Evolutionary conservation across 1,140 invertebrate genomes (phyloP).

Genomic region (Drosophila aff.): DNA sequence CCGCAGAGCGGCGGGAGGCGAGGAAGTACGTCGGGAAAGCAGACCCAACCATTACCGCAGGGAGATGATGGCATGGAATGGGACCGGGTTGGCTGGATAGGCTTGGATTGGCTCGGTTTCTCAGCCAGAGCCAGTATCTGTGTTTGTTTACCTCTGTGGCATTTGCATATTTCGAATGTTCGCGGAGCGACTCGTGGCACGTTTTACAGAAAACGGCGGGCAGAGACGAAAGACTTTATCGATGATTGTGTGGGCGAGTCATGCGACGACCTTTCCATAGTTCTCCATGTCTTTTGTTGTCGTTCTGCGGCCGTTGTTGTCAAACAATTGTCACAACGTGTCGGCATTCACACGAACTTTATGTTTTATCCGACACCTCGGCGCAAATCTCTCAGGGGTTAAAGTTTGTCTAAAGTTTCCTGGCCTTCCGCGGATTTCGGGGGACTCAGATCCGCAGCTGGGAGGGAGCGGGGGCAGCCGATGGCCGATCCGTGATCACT

Average conservation of each 20-base stretch:
- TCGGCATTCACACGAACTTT: conserved; percentile 84
- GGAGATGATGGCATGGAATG: conserved; percentile 44
- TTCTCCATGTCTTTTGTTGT: conserved; percentile 39
- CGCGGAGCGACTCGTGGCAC: conserved; percentile 71
- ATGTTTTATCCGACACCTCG: conserved; percentile 80
- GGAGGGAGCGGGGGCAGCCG: not conserved
- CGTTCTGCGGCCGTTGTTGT: conserved; percentile 58
- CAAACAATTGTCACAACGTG: conserved; percentile 83
- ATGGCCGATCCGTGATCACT: conserved; percentile 21
- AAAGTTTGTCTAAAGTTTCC: conserved; percentile 41
- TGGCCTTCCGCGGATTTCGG: not conserved
- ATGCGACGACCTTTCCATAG: conserved; percentile 71
- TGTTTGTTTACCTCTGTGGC: conserved; percentile 55
- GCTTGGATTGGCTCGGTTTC: conserved; percentile 11
- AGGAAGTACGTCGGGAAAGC: conserved; percentile 29
- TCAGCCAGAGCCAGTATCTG: conserved; percentile 8
- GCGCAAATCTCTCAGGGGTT: conserved; percentile 47
- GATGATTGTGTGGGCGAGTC: conserved; percentile 65
- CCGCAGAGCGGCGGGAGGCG: conserved; percentile 30
- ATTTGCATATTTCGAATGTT: conserved; percentile 79
- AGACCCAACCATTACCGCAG: conserved; percentile 1
- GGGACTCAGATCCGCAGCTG: not conserved
- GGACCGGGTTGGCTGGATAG: conserved; percentile 31
- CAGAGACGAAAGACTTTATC: conserved; percentile 64
- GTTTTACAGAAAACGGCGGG: conserved; percentile 54